phyloP scores from a whole-genome alignment of 2,888 invertebrate genomes.

The Metalampra italica region DNA sequence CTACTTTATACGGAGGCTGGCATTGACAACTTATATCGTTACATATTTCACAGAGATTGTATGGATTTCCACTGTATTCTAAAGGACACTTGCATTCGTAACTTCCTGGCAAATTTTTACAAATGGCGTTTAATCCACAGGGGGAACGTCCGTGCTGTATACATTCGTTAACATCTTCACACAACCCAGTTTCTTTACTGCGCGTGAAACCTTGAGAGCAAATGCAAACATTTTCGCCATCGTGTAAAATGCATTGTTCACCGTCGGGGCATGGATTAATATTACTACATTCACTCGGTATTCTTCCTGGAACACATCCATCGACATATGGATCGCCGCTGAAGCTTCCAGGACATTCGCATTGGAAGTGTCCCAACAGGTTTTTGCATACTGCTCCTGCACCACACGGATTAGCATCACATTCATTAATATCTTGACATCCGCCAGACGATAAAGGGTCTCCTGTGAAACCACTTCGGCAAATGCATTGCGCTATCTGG shows the following conservation, averaged over 20 bases:
- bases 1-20: constrained; percentile 90
- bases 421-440: constrained; percentile 94
- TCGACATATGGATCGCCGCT: constrained; percentile 88
- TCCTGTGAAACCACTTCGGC: constrained; percentile 89
- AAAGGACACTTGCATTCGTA: constrained; percentile 95
- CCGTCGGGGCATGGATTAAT: constrained; percentile 88
- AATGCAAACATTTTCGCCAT: constrained; percentile 90
- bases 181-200: constrained; percentile 84
- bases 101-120: constrained; percentile 94
- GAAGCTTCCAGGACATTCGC: constrained; percentile 91
- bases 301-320: constrained; percentile 83
- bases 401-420: constrained; percentile 88
- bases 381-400: constrained; percentile 93
- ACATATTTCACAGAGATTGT: constrained; percentile 91
- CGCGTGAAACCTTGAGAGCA: constrained; percentile 93
- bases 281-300: constrained; percentile 84
- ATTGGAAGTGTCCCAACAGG: constrained; percentile 89
- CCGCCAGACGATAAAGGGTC: constrained; percentile 81
- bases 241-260: constrained; percentile 91
- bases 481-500: constrained; percentile 90
- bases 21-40: constrained; percentile 91
- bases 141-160: constrained; percentile 86
- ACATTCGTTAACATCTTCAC: constrained; percentile 93
- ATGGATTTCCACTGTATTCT: constrained; percentile 94
- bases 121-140: constrained; percentile 93